A percentile compares a stretch with the other conserved stretches of the same genome.
Conservation (phyloP, 2,797 vertebrate species). For the Clarias laeviceps region DNA sequence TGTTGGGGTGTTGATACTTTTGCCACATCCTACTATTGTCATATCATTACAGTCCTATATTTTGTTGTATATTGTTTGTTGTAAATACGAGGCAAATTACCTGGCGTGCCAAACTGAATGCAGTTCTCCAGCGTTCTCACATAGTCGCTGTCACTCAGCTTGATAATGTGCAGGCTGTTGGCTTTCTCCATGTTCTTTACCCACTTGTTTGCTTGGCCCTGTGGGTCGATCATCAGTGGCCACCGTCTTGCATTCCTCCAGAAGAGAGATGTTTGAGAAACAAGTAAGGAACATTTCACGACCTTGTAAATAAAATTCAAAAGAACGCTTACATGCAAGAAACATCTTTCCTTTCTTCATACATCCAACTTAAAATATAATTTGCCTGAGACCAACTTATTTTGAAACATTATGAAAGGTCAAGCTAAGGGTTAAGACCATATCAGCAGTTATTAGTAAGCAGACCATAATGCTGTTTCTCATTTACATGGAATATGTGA, state of each 20-base stretch:
- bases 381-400: neutral
- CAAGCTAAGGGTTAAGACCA: neutral
- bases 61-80: no score
- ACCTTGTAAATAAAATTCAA: neutral
- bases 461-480: neutral
- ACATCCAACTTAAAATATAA: neutral
- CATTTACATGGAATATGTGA: neutral
- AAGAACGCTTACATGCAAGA: neutral
- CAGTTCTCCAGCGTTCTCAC: conserved; percentile 85
- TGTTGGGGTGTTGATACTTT: neutral
- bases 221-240: conserved; percentile 90
- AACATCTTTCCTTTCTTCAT: neutral
- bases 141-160: conserved; percentile 81
- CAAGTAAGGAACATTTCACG: neutral
- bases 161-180: conserved; percentile 83
- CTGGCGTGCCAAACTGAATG: conserved; percentile 88
- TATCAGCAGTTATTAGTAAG: neutral
- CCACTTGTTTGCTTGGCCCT: conserved; percentile 91
- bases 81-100: conserved; percentile 61
- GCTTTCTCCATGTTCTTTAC: conserved; percentile 90
- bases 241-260: conserved; percentile 85
- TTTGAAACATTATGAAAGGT: neutral
- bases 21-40: no score
- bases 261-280: neutral
- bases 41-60: no score